Conservation (phyloP, 2,888 invertebrate genomes). For the Drosophila rellima region DNA sequence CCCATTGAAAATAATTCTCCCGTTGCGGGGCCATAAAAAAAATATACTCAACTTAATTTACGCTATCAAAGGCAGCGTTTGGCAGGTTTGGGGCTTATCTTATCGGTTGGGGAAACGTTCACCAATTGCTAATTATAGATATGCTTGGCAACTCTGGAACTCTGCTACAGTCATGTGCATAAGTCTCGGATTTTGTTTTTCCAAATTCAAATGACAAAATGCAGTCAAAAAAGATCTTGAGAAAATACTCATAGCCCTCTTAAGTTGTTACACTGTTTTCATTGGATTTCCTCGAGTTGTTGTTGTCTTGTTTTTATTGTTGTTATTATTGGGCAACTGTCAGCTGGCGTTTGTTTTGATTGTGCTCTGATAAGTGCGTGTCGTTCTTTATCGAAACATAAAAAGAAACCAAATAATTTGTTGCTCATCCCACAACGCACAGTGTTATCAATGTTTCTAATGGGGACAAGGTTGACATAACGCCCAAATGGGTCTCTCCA, state of each 20-base stretch:
- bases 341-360: constrained; percentile 63
- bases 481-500: constrained; percentile 25
- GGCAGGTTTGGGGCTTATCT: constrained; percentile 55
- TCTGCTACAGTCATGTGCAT: constrained; percentile 67
- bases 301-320: constrained; percentile 5
- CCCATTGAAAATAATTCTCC: constrained; percentile 1
- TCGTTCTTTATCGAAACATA: constrained; percentile 62
- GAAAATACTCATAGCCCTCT: constrained; percentile 15
- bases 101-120: constrained; percentile 54
- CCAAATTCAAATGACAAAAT: constrained; percentile 47
- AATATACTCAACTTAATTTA: constrained; percentile 8
- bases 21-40: constrained; percentile 7
- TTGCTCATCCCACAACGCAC: constrained; percentile 57
- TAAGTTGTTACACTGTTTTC: constrained; percentile 1
- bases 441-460: constrained; percentile 51
- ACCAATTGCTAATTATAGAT: constrained; percentile 79
- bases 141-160: constrained; percentile 29
- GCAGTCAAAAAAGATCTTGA: constrained; percentile 33
- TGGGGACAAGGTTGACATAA: constrained; percentile 74
- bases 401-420: constrained; percentile 25
- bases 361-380: constrained; percentile 65
- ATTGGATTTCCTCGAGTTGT: background rate
- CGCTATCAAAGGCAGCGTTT: constrained; percentile 35
- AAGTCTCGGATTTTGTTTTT: constrained; percentile 37
- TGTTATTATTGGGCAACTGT: constrained; percentile 35